Evolutionary conservation across 1,140 invertebrate species (phyloP).

Genomic region (Drosophila mauritiana): DNA sequence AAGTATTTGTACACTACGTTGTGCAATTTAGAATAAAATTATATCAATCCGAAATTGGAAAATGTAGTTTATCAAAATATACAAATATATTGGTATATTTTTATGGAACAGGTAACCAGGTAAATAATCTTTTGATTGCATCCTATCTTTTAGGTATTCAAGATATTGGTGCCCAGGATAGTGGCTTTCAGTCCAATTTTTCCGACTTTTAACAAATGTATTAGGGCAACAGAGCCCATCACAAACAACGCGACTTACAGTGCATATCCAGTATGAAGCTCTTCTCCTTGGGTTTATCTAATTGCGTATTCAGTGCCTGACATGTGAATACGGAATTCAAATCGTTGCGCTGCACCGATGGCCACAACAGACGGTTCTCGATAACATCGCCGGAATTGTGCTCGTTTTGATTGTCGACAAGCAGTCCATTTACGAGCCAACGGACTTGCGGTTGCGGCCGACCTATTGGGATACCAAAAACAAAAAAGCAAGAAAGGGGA

Average conservation of each 20-base stretch:
- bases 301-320: conserved; percentile 92
- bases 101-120: too few relatives aligned
- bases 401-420: conserved; percentile 92
- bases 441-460: conserved; percentile 88
- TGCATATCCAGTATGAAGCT: conserved; percentile 92
- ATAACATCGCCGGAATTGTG: conserved; percentile 93
- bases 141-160: too few relatives aligned
- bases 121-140: too few relatives aligned
- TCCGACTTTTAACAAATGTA: background rate
- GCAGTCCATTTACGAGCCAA: conserved; percentile 90
- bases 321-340: conserved; percentile 93
- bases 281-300: conserved; percentile 90
- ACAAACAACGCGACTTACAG: conserved; percentile 88
- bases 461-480: conserved; percentile 81
- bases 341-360: conserved; percentile 90
- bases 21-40: too few relatives aligned
- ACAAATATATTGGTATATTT: too few relatives aligned
- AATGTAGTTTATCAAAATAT: too few relatives aligned
- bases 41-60: too few relatives aligned
- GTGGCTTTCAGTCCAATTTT: background rate
- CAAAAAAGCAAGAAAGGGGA: conserved; percentile 2
- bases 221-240: background rate
- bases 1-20: background rate
- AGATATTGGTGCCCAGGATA: too few relatives aligned
- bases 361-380: conserved; percentile 92